Conservation (phyloP, 1,140 invertebrate genomes). For the Neodiprion fabricii region DNA sequence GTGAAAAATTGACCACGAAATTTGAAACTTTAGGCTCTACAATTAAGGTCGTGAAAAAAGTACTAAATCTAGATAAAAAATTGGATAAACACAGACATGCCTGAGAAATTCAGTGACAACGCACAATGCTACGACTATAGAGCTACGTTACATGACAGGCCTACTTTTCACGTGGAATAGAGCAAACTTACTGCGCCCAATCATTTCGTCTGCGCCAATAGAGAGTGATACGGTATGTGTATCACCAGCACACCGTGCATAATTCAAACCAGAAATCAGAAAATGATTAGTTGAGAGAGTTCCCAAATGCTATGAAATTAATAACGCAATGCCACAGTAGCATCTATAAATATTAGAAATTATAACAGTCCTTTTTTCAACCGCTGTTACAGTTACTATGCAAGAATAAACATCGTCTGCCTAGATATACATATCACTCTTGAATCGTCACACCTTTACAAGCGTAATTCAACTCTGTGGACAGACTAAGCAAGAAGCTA, state of each 20-base stretch:
- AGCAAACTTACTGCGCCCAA: conserved; percentile 46
- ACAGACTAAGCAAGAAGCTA: no score
- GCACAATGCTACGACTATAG: not conserved
- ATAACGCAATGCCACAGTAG: conserved; percentile 16
- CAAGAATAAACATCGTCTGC: not conserved
- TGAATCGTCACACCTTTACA: no score
- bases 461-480: no score
- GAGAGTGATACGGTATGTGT: conserved; percentile 20
- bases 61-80: not conserved
- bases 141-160: not conserved
- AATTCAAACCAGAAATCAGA: conserved; percentile 30
- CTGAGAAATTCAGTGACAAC: not conserved
- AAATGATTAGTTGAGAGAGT: not conserved
- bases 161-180: not conserved
- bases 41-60: no score
- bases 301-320: conserved; percentile 27
- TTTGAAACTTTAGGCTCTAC: not conserved
- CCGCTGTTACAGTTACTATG: not conserved
- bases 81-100: not conserved
- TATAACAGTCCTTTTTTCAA: not conserved
- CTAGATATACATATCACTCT: no score
- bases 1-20: not conserved
- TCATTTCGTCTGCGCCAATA: conserved; percentile 43
- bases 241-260: conserved; percentile 34
- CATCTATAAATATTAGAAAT: conserved; percentile 7